These are phyloP conservation scores for Melipona beecheii DNA, from an alignment of 2,888 invertebrate species.

Conservation along the genomic window DNA sequence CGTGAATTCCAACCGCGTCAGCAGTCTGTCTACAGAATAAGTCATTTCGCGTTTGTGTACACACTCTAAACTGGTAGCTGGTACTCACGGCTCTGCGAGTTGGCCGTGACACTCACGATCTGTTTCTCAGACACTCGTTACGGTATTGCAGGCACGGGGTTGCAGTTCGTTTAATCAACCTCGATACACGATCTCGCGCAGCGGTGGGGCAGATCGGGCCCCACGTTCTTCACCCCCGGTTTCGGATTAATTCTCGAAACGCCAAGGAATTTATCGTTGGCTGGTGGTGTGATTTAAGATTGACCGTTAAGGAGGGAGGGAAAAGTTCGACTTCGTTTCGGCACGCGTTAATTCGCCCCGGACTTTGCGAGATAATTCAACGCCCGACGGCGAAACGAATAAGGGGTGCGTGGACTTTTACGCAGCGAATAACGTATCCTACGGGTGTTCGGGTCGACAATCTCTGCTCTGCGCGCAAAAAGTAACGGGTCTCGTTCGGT, in stretches of 20 bases:
- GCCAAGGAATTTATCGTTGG: conserved; percentile 24
- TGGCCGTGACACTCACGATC: background rate
- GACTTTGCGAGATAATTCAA: conserved; percentile 37
- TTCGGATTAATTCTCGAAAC: conserved; percentile 31
- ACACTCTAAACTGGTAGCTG: background rate
- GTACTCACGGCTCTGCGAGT: background rate
- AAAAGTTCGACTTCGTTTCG: conserved; percentile 40
- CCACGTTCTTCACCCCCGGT: background rate
- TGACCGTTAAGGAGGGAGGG: background rate
- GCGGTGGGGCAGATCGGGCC: background rate
- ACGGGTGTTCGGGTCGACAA: conserved; percentile 50
- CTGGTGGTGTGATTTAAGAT: conserved; percentile 35
- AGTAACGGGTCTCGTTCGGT: conserved; percentile 70
- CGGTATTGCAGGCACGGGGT: background rate
- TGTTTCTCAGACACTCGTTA: conserved; percentile 15
- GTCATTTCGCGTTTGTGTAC: conserved; percentile 35
- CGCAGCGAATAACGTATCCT: conserved; percentile 57
- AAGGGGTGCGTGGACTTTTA: conserved; percentile 46
- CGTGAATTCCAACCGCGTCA: conserved; percentile 6
- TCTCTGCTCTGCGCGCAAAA: conserved; percentile 66
- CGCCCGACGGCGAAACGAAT: background rate
- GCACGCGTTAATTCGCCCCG: conserved; percentile 30
- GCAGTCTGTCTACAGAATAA: conserved; percentile 26
- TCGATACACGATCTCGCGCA: background rate
- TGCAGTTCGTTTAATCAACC: conserved; percentile 27